These are phyloP conservation scores for Drosophila rellima DNA, from an alignment of 2,888 invertebrate species.

Conservation along the genomic window DNA sequence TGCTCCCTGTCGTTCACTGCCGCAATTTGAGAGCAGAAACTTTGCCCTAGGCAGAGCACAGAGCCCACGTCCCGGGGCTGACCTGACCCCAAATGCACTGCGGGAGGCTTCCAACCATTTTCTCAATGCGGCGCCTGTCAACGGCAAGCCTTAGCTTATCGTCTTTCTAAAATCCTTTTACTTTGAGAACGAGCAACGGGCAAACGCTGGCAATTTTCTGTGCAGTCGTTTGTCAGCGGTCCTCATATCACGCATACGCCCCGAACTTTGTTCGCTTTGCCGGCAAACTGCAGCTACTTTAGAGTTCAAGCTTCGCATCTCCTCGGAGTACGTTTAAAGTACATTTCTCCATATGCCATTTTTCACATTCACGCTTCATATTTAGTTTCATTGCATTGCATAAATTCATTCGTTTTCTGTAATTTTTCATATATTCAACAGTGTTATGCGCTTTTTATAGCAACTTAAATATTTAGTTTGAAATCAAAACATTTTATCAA, in stretches of 20 bases:
- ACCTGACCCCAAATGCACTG: slow-evolving; percentile 60
- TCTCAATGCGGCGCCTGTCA: slow-evolving; percentile 43
- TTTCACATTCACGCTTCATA: slow-evolving; percentile 8
- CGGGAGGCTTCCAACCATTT: slow-evolving; percentile 35
- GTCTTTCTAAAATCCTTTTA: slow-evolving; percentile 39
- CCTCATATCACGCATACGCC: slow-evolving; percentile 59
- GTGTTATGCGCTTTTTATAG: neutral
- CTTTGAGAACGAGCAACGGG: slow-evolving; percentile 28
- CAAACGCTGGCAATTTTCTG: slow-evolving; percentile 45
- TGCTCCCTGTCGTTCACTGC: neutral
- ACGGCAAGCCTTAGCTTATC: slow-evolving; percentile 41
- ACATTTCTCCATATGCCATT: neutral
- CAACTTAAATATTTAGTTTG: slow-evolving; percentile 1
- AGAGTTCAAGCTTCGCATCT: slow-evolving; percentile 18
- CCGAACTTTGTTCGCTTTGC: slow-evolving; percentile 10
- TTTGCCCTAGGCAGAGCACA: slow-evolving; percentile 21
- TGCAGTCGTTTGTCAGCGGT: slow-evolving; percentile 48
- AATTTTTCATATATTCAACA: slow-evolving; percentile 7
- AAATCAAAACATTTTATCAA: neutral
- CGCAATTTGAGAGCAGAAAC: slow-evolving; percentile 39
- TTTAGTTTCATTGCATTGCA: slow-evolving; percentile 22
- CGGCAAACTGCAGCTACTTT: slow-evolving; percentile 11
- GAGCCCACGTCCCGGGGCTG: slow-evolving; percentile 24
- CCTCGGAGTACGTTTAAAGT: slow-evolving; percentile 17
- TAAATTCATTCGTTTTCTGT: slow-evolving; percentile 7